Conservation (phyloP, 2,797 vertebrate genomes). For the Typhlichthys eigenmanni region DNA sequence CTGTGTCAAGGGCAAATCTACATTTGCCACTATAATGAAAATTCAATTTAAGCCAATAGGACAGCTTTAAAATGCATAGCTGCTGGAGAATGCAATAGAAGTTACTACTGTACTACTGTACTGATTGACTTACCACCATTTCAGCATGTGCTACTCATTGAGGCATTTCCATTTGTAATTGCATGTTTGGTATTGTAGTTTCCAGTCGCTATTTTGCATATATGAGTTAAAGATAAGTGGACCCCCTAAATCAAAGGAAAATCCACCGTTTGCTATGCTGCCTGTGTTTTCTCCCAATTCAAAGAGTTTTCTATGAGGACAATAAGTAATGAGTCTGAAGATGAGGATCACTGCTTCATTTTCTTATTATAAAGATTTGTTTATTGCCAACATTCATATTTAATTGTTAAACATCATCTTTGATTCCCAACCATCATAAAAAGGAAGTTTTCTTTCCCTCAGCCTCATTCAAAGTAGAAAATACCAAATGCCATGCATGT, state of each 20-base stretch:
- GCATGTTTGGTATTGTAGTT: constrained; percentile 42
- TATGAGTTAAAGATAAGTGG: constrained; percentile 65
- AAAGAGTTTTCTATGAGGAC: constrained; percentile 65
- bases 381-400: constrained; percentile 61
- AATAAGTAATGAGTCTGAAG: constrained; percentile 56
- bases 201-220: constrained; percentile 56
- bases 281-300: constrained; percentile 60
- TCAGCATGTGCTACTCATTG: constrained; percentile 16
- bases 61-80: too few relatives aligned
- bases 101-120: too few relatives aligned
- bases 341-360: constrained; percentile 50
- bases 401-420: constrained; percentile 42
- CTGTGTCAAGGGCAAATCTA: too few relatives aligned
- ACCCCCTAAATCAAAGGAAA: constrained; percentile 65
- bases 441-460: constrained; percentile 26
- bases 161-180: constrained; percentile 58
- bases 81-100: too few relatives aligned
- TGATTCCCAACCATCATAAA: constrained; percentile 28
- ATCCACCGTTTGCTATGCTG: constrained; percentile 29
- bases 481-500: constrained; percentile 23
- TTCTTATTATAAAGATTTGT: constrained; percentile 62
- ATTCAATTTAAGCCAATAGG: too few relatives aligned
- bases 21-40: too few relatives aligned
- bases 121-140: too few relatives aligned
- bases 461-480: constrained; percentile 19